Evolutionary conservation across 2,113 vertebrate genomes (phyloP), one percentile per base, ranked within the genome.

Genomic region (Saimiri boliviensis): DNA sequence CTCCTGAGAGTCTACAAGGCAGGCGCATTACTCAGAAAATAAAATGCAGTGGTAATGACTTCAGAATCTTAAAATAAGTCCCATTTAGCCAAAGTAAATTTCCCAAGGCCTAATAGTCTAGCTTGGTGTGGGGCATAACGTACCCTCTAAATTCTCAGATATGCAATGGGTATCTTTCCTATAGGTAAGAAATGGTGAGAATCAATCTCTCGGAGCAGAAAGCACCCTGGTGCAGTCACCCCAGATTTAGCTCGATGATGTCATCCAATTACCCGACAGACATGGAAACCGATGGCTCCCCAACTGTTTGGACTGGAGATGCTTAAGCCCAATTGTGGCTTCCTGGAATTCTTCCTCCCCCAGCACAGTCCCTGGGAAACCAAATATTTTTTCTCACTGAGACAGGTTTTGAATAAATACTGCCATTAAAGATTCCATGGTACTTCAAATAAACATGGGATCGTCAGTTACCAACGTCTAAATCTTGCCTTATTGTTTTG

Each of bases 401-500:
- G 40, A 92, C 58, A 23, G 74, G 21, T 79, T 91, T 80, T 60
- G 63, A 73, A 79, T 83, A 91, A 93, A 94, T n/a, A 42, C 71
- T 77, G 49, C 80, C 52, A 5, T 81, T 32, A 54, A 40, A 77
- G 84, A 89, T 40, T 30, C 54, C 70, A 37, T 17, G 7, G 1
- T 1, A 2, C 45, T 73, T 63, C 68, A 68, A 47, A 66, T 19
- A 74, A 89, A 54, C 84, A 32, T 1, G 4, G 32, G 25, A 1
- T 1, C 63, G 52, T 23, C 47, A 1, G n/a, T 19, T 52, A 63
- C 68, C 35, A 11, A 13, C 30, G 21, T 58, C 92, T 77, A 92
- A 86, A 56, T 74, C 54, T 56, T 90, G 74, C 45, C 58, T 89
- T 25, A 40, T n/a, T 89, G 73, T 95, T 89, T 92, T 60, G 74